A percentile compares a stretch with the other conserved stretches of the same genome.
phyloP scores from a whole-genome alignment of 2,888 invertebrate genomes.

The Drosophila tanythrix region DNA sequence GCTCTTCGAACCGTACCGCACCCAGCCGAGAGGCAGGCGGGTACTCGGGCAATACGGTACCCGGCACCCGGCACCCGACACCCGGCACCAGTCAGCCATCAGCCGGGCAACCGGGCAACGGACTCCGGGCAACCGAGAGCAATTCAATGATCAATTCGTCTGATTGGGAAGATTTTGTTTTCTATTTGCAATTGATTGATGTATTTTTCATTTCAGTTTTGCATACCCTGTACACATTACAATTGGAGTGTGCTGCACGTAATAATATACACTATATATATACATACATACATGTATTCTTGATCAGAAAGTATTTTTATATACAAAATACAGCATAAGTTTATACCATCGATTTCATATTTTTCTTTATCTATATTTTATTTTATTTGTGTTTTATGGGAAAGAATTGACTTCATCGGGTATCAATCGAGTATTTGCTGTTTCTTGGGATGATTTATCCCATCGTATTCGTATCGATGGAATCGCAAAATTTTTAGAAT shows the following conservation, averaged over 20 bases:
- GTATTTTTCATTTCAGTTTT: slow-evolving; percentile 16
- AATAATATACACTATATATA: background rate
- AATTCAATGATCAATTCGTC: slow-evolving; percentile 64
- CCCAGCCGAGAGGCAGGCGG: background rate
- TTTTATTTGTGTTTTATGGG: background rate
- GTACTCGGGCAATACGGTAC: background rate
- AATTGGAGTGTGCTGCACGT: background rate
- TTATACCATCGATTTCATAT: too few relatives aligned
- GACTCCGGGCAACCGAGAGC: slow-evolving; percentile 32
- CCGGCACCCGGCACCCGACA: background rate
- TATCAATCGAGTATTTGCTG: background rate
- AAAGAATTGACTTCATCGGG: background rate
- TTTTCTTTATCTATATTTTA: background rate
- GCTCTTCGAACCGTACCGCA: background rate
- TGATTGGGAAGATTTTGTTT: slow-evolving; percentile 75
- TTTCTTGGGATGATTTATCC: too few relatives aligned
- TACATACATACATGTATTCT: fast-evolving
- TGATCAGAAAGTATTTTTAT: background rate
- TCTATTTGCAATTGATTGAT: slow-evolving; percentile 77
- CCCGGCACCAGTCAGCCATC: background rate
- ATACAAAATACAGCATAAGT: too few relatives aligned
- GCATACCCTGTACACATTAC: background rate
- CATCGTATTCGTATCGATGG: background rate
- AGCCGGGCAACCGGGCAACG: background rate
- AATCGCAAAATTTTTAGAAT: background rate